These are phyloP conservation scores for Meiosimyza decipiens DNA, from an alignment of 2,888 invertebrate species.

Conservation along the genomic window DNA sequence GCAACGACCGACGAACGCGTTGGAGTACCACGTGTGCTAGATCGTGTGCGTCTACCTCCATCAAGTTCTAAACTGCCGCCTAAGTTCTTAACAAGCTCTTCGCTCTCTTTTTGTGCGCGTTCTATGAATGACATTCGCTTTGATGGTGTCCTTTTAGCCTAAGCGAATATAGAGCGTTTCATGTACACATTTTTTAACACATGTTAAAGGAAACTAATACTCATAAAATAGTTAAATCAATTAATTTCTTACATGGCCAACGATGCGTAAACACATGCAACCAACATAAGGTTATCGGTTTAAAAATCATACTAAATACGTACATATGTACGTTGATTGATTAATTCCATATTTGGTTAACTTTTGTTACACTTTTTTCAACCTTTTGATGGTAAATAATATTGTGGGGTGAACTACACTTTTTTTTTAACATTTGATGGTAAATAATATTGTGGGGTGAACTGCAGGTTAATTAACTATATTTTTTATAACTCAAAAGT, in stretches of 20 bases:
- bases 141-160: slow-evolving; percentile 63
- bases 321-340: too few species aligned
- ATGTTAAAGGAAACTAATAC: background rate
- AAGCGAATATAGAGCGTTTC: slow-evolving; percentile 29
- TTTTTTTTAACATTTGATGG: too few species aligned
- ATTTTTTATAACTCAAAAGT: too few species aligned
- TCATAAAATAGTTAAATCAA: slow-evolving; percentile 4
- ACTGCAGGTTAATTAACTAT: too few species aligned
- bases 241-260: background rate
- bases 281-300: background rate
- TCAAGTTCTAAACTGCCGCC: slow-evolving; percentile 64
- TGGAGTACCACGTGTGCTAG: slow-evolving; percentile 63
- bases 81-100: slow-evolving; percentile 64
- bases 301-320: too few species aligned
- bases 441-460: too few species aligned
- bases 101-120: slow-evolving; percentile 65
- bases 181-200: background rate
- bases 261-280: background rate
- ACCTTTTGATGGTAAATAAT: too few species aligned
- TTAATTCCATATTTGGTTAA: too few species aligned
- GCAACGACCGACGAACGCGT: slow-evolving; percentile 53
- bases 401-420: too few species aligned
- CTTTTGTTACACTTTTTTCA: too few species aligned
- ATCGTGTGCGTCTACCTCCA: slow-evolving; percentile 64
- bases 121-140: slow-evolving; percentile 64